Base-by-base conservation (phyloP, 2,888 invertebrate species). In the Drosophila stalkeri region DNA sequence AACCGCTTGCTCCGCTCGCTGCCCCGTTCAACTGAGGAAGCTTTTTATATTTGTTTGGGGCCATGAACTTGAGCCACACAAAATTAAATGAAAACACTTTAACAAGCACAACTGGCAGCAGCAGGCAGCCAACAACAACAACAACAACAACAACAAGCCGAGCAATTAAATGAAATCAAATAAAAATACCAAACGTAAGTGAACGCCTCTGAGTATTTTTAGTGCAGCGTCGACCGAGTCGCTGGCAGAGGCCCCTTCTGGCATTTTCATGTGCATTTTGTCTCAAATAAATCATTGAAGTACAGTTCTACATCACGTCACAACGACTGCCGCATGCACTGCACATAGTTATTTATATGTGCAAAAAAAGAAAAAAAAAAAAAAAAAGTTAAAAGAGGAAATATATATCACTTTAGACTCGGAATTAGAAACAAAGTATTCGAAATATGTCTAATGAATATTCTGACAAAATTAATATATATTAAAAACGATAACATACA, bases 1-100 rank as follows among this genome's bases (percentile, higher is more conserved):
- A 55, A 16, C 39, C 35, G 47, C 63, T 67, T 67, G 59, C 75
- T 27, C 0, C 75, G 46, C 0, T 27, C 16, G 59, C 49, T 69
- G 72, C 55, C 67, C 67, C 65, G 31, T 44, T 49, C 55, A 70
- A 72, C 66, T 80, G 71, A 82, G 85, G 85, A 80, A 78, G 68
- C 75, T 64, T 72, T 82, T 77, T 71, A 77, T 76, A 63, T 67
- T 73, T 37, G 49, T 54, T 67, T 75, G 76, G 79, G 82, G 87
- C 86, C 89, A 72, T 86, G 86, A 86, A 86, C 86, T 86, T 86
- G 89, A 82, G 81, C 72, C 64, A 70, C 57, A 63, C 77, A 52
- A 74, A 86, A 86, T 86, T 41, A 78, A 77, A 74, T 66, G 51
- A 81, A 81, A 82, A 77, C 80, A 80, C 82, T 85, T 85, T 78